Evolutionary conservation across 2,797 vertebrate genomes (phyloP), one percentile per base, ranked within the genome.

Genomic region (Cynopterus sphinx): DNA sequence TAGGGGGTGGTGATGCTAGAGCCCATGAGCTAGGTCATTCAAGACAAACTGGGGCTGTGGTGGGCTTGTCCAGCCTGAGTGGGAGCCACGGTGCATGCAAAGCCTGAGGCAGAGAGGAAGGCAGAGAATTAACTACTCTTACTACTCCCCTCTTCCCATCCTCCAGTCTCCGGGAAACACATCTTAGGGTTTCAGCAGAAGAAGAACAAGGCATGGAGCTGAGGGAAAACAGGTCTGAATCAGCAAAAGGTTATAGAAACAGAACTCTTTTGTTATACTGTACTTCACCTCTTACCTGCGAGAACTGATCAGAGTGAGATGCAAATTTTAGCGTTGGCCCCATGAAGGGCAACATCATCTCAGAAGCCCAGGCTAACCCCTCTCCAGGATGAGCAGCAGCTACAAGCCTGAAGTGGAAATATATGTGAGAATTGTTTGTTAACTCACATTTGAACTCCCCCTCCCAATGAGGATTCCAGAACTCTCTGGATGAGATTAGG

Each of bases 271-370:
- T 21, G 12, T 31, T 31, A 2, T n/a, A 17, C 26, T 6, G 5
- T 12, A 26, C 16, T 39, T 36, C 65, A n/a, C 31, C 21, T 16
- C 53, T 17, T 16, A 39, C 17, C 26, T 26, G 19, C 46, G 26
- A 83, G 67, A 43, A 28, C 0, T 22, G 36, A n/a, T 28, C 5
- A 6, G 2, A 28, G 6, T 0, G 6, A 84, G 24, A 22, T 55
- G 6, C 31, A 53, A 28, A 53, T 67, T 53, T 92, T 13, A 21
- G 22, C 2, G 5, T 9, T 9, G 41, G 28, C 6, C 19, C 41
- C 85, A 5, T 12, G 26, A 81, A 1, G 9, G 9, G 3, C 33
- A 51, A 3, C n/a, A 5, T 4, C 57, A 19, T 70, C 31, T 57
- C 53, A 26, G 4, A 57, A 83, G 43, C 17, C 39, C 46, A 33